phyloP scores from a whole-genome alignment of 1,140 invertebrate species.

The Cyphomyrmex costatus region DNA sequence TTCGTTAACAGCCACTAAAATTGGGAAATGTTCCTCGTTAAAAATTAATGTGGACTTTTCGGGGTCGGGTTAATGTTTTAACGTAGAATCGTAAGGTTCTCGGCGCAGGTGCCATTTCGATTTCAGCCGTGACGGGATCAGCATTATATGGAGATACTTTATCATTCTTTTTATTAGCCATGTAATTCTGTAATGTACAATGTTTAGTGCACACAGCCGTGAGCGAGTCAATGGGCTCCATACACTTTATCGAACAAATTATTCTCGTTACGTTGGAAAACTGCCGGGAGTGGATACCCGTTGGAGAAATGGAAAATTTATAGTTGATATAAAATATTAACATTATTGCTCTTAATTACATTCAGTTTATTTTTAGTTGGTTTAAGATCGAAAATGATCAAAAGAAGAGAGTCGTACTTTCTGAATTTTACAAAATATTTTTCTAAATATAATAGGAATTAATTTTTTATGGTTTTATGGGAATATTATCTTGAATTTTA shows the following conservation, averaged over 20 bases:
- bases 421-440: neutral
- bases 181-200: constrained; percentile 51
- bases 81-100: neutral
- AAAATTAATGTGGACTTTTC: constrained; percentile 35
- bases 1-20: constrained; percentile 47
- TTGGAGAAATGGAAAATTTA: constrained; percentile 37
- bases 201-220: constrained; percentile 25
- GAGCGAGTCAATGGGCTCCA: neutral
- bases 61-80: constrained; percentile 29
- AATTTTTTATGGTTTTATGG: neutral
- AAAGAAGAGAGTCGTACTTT: neutral
- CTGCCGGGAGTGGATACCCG: neutral
- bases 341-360: constrained; percentile 22
- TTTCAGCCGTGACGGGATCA: constrained; percentile 26
- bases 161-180: constrained; percentile 50
- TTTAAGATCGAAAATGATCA: neutral
- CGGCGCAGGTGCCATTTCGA: constrained; percentile 23
- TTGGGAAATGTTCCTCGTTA: constrained; percentile 51
- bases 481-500: neutral
- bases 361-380: neutral
- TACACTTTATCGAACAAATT: constrained; percentile 33
- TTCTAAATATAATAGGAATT: neutral
- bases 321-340: constrained; percentile 41
- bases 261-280: constrained; percentile 52
- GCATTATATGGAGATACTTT: constrained; percentile 25